phyloP scores from a whole-genome alignment of 1,140 invertebrate genomes.

The Paracyclopina nana region DNA sequence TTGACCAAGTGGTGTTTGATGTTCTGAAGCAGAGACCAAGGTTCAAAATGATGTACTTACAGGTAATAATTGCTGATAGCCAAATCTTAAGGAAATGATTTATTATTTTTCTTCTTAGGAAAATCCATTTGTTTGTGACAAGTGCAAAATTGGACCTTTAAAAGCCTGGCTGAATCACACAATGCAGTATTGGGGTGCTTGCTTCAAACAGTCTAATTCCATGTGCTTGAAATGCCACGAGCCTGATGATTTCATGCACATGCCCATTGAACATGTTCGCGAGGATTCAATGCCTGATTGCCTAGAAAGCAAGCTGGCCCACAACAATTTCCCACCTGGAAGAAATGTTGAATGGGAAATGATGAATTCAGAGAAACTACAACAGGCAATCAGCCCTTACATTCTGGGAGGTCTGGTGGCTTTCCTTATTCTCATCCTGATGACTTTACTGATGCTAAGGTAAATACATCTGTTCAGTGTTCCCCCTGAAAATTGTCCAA shows the following conservation, averaged over 20 bases:
- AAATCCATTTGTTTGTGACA: neutral
- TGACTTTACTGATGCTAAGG: no score
- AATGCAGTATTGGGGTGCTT: neutral
- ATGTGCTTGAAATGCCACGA: neutral
- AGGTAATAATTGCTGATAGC: neutral
- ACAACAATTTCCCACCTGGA: no score
- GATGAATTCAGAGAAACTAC: no score
- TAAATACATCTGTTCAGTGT: no score
- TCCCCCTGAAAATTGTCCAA: no score
- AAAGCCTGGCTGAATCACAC: neutral
- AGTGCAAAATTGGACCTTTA: neutral
- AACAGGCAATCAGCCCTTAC: no score
- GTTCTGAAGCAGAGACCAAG: neutral
- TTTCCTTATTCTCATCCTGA: no score
- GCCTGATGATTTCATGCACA: neutral
- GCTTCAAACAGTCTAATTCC: neutral
- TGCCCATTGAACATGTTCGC: neutral
- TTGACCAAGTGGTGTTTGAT: neutral
- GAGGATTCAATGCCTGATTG: neutral
- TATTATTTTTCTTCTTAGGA: neutral
- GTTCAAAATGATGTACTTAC: neutral
- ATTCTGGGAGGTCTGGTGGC: no score
- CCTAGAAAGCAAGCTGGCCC: no score
- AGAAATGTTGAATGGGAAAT: no score
- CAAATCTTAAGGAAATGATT: neutral